Percentiles rank a stretch among this genome's conserved stretches.
phyloP scores from a whole-genome alignment of 2,888 invertebrate species.

The Aricia artaxerxes region DNA sequence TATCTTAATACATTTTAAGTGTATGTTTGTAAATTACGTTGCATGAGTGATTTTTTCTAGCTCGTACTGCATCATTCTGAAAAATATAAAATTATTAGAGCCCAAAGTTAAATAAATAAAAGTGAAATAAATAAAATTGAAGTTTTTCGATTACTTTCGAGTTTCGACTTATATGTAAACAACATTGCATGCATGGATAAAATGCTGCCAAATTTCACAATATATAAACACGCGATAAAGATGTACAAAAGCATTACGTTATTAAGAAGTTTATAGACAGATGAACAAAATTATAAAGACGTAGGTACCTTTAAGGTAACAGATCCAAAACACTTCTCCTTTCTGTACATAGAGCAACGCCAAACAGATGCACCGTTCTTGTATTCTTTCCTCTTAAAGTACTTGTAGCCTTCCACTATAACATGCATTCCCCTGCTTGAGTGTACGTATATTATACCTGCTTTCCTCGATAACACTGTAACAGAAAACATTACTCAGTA shows the following conservation, averaged over 20 bases:
- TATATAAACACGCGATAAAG: too few relatives aligned
- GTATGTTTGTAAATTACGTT: background rate
- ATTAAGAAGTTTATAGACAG: too few relatives aligned
- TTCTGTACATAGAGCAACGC: conserved; percentile 1
- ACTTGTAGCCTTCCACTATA: conserved; percentile 2
- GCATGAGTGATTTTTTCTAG: background rate
- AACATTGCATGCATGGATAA: too few relatives aligned
- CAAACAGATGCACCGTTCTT: background rate
- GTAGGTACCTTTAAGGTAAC: background rate
- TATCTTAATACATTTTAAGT: background rate
- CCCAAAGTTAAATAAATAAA: background rate
- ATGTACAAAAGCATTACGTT: too few relatives aligned
- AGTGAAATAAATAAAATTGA: background rate
- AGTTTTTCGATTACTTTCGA: too few relatives aligned
- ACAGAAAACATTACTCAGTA: background rate
- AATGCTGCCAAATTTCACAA: too few relatives aligned
- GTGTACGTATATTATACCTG: background rate
- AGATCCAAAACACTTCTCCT: background rate
- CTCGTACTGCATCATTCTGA: background rate
- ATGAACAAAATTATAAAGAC: background rate
- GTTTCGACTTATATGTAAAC: too few relatives aligned
- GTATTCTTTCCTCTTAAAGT: conserved; percentile 13
- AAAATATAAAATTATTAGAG: background rate
- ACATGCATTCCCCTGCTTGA: background rate
- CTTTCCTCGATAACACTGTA: background rate